Base-by-base conservation (phyloP, 1,140 invertebrate species). In the Drosophila tristis region DNA sequence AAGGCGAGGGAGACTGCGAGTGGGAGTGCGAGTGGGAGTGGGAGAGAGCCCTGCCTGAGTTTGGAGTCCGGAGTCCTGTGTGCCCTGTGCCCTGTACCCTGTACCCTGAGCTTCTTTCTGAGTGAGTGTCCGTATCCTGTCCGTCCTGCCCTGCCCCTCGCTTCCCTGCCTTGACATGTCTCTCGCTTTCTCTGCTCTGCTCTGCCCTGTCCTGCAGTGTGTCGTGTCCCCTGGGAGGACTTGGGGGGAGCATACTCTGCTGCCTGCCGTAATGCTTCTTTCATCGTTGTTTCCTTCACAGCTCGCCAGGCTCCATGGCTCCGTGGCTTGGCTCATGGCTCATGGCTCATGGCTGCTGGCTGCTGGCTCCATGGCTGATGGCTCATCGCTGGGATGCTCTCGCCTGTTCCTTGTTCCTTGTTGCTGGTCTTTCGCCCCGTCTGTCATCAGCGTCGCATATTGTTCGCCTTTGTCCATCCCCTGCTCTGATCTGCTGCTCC, bases 261-360 rank as follows among this genome's bases (percentile, higher is more conserved):
- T 75, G 61, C 53, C 68, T 75, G 61, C 53, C 43, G 70, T 80
- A 80, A 85, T 86, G 81, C 73, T 84, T 74, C 78, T 86, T 74
- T 81, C 81, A 87, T 61, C 74, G 81, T 59, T 56, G 57, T 68
- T 67, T 72, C 64, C 31, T 47, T 20, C 16, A 8, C 48, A 58
- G 43, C 42, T 57, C 20, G 35, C 56, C 56, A 60, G 6, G 60
- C 20, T 13, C 5, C n/a, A 13, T 11, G 11, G 20, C 16, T 35
- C 2, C 58, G 4, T 25, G 6, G 60, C 20, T 13, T 3, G 0
- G 16, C 20, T 13, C n/a, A 16, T 9, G 31, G 26, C 15, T 35
- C 29, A 39, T 5, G 35, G 35, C 35, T 39, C 35, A 39, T 39
- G 4, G 11, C 35, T 39, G 35, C n/a, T n/a, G n/a, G n/a, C n/a